Conservation (phyloP, 2,797 vertebrate genomes). For the Alauda arvensis region DNA sequence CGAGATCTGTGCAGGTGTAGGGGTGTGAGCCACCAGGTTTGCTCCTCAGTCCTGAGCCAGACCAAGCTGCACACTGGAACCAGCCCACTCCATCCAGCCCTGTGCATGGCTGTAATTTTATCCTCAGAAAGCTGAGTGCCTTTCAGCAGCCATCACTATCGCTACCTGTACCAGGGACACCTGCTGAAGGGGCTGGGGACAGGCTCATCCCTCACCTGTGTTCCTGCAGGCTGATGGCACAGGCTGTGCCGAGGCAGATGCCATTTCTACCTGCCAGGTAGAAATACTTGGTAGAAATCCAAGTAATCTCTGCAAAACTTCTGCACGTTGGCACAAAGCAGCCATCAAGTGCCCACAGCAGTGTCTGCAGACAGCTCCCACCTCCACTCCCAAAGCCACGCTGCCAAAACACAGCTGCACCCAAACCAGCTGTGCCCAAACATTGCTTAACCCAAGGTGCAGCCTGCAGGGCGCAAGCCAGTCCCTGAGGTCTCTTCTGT, state of each 20-base stretch:
- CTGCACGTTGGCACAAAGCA: background rate
- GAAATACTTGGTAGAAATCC: background rate
- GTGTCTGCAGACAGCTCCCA: background rate
- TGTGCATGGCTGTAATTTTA: background rate
- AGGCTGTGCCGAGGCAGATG: background rate
- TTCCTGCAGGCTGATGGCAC: background rate
- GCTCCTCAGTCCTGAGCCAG: background rate
- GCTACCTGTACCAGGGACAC: background rate
- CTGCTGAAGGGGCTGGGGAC: background rate
- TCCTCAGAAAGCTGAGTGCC: rapidly evolving
- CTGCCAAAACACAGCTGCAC: background rate
- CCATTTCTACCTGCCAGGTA: background rate
- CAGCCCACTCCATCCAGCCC: background rate
- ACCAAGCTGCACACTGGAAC: background rate
- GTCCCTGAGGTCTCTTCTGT: background rate
- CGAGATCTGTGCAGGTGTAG: rapidly evolving
- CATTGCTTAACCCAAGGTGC: background rate
- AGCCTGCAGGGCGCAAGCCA: rapidly evolving
- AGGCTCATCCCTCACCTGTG: rapidly evolving
- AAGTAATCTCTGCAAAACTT: background rate
- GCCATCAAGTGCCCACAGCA: background rate
- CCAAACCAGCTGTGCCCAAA: background rate
- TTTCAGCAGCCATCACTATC: background rate
- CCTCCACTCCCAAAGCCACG: background rate
- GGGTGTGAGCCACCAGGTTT: background rate